Evolutionary conservation across 2,797 vertebrate genomes (phyloP), one percentile per base, ranked within the genome.

Genomic region (Lagodon rhomboides): DNA sequence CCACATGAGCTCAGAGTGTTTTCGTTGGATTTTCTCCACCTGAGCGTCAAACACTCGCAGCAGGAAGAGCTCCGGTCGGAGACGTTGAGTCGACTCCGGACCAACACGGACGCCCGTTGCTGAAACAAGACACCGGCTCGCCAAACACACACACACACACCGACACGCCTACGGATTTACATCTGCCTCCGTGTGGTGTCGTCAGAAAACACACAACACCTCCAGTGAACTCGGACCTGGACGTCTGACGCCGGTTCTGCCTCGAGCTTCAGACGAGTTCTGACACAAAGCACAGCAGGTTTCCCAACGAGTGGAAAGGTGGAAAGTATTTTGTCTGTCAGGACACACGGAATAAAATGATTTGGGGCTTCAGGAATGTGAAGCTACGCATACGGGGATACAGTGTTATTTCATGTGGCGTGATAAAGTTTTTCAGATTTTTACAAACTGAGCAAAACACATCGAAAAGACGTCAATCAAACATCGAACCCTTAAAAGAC

Each of bases 1-100:
- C 43, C 51, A n/a, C 70, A 83, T 92, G 85, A 92, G 83, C 66
- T 91, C 88, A 91, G 69, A 0, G 18, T 90, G 90, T 89, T 89
- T 86, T 51, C 18, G 10, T 86, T 90, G 91, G 91, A 85, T 56
- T 63, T 58, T 4, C 77, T 88, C 87, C 89, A 91, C 69, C 34
- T 12, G 25, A 74, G 66, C 3, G 56, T 83, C 81, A 84, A 46
- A 86, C 70, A 61, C 0, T 1, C 64, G 15, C 68, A 68, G 77
- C 77, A 83, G 83, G 78, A 77, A 75, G 43, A 87, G 47, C 38
- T 59, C 75, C 30, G 23, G 51, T 71, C 75, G 60, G 23, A 79
- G 63, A 75, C 23, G 56, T 68, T 20, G 44, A 68, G 50, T 47
- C 47, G 25, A 5, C 72, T 68, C 53, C 54, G 44, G 73, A 77